Evolutionary conservation across 2,797 vertebrate genomes (phyloP).

Genomic region (Eulemur mongoz): DNA sequence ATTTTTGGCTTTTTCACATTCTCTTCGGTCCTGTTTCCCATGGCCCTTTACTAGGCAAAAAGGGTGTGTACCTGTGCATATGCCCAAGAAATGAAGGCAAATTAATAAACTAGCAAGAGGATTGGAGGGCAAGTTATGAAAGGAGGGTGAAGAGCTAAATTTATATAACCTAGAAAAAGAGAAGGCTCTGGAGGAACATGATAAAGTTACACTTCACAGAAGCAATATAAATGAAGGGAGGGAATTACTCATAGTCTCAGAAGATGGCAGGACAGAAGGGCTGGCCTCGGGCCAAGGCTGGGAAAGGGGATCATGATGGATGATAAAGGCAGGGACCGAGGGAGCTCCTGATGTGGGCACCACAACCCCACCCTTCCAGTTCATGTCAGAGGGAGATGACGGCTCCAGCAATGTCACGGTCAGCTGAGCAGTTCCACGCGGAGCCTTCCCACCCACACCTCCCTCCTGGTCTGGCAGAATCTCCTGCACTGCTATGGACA

Average conservation of each 20-base stretch:
- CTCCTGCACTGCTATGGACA: background rate
- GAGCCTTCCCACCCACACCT: background rate
- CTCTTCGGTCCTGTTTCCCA: background rate
- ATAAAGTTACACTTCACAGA: slow-evolving; percentile 57
- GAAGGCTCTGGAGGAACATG: slow-evolving; percentile 54
- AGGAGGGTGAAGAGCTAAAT: slow-evolving; percentile 58
- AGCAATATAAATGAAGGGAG: slow-evolving; percentile 67
- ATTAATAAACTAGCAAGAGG: slow-evolving; percentile 56
- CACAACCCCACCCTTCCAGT: background rate
- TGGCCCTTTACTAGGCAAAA: background rate
- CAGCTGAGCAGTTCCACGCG: background rate
- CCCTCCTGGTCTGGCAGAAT: background rate
- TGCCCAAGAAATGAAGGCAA: slow-evolving; percentile 32
- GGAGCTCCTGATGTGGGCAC: background rate
- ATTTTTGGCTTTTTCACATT: background rate
- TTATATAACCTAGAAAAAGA: slow-evolving; percentile 74
- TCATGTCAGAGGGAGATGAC: fast-evolving
- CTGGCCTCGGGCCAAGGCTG: slow-evolving; percentile 24
- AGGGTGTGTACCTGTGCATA: background rate
- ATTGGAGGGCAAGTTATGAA: slow-evolving; percentile 55
- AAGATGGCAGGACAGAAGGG: slow-evolving; percentile 41
- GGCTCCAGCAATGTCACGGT: background rate
- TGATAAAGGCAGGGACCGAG: background rate
- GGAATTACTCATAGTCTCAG: slow-evolving; percentile 50
- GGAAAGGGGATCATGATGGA: background rate